phyloP scores from a whole-genome alignment of 2,888 invertebrate genomes.

The Teleiodes luculella region DNA sequence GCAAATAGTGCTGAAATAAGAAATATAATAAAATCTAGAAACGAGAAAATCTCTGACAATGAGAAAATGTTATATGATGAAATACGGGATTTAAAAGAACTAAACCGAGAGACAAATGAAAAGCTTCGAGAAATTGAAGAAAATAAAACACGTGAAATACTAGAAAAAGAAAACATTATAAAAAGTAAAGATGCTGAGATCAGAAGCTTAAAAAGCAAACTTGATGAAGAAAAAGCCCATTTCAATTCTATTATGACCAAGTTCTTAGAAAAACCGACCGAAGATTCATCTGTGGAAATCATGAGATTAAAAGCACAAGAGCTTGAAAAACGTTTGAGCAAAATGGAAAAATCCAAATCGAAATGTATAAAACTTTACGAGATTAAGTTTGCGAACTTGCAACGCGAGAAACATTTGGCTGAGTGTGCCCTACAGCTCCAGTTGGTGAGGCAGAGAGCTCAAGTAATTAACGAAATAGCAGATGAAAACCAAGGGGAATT shows the following conservation, averaged over 20 bases:
- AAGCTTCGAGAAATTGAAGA: conserved; percentile 37
- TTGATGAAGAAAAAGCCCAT: conserved; percentile 50
- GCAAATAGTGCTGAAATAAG: conserved; percentile 34
- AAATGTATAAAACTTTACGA: conserved; percentile 52
- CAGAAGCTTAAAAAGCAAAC: conserved; percentile 34
- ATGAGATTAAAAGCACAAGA: conserved; percentile 40
- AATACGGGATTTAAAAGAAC: conserved; percentile 35
- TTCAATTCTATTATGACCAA: conserved; percentile 43
- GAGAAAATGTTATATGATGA: conserved; percentile 45
- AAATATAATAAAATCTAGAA: conserved; percentile 32
- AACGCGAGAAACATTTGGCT: conserved; percentile 58
- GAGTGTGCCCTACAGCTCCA: conserved; percentile 64
- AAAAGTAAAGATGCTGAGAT: conserved; percentile 50
- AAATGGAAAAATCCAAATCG: conserved; percentile 53
- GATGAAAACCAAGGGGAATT: conserved; percentile 58
- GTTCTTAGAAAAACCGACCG: conserved; percentile 41
- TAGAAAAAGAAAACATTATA: conserved; percentile 46
- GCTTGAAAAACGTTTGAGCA: conserved; percentile 56
- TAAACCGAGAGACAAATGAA: conserved; percentile 41
- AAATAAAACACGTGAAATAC: conserved; percentile 26
- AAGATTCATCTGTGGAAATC: conserved; percentile 32
- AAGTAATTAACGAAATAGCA: conserved; percentile 52
- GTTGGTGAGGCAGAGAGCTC: conserved; percentile 56
- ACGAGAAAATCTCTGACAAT: conserved; percentile 43
- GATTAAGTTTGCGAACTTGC: conserved; percentile 50